Evolutionary conservation across 2,888 invertebrate species (phyloP).

Genomic region (Actias luna): DNA sequence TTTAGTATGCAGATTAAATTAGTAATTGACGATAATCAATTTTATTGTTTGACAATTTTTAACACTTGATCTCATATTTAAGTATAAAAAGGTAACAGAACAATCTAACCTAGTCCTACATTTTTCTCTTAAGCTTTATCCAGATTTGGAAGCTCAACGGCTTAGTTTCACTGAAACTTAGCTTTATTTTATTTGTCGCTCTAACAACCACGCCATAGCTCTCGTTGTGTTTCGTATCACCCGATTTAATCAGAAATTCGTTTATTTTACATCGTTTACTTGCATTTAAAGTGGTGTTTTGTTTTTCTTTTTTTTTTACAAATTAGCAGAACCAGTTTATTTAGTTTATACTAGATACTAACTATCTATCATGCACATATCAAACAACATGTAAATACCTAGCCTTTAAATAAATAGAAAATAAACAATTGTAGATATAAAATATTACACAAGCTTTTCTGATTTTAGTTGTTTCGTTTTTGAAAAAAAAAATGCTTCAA

Average conservation of each 20-base stretch:
- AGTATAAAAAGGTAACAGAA: background rate
- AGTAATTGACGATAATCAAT: too few species aligned
- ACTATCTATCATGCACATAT: background rate
- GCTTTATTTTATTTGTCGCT: conserved; percentile 6
- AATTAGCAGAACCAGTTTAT: background rate
- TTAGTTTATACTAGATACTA: background rate
- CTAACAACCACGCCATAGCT: background rate
- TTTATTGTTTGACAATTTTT: background rate
- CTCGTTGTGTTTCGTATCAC: background rate
- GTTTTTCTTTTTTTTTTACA: background rate
- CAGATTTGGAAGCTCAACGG: conserved; percentile 1
- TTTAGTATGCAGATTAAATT: too few species aligned
- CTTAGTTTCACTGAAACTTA: conserved; percentile 1
- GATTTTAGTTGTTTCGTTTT: too few species aligned
- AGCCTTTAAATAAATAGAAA: too few species aligned
- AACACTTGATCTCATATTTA: background rate
- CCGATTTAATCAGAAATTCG: background rate
- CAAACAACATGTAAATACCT: background rate
- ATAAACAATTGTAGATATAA: too few species aligned
- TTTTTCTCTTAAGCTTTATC: background rate
- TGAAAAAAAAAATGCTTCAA: too few species aligned
- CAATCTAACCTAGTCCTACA: background rate
- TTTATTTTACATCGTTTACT: background rate
- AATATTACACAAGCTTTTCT: too few species aligned
- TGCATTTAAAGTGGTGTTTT: background rate